Evolutionary conservation across 2,797 vertebrate species (phyloP), one percentile per base, ranked within the genome.

Genomic region (Hydrocynus forskahlii): DNA sequence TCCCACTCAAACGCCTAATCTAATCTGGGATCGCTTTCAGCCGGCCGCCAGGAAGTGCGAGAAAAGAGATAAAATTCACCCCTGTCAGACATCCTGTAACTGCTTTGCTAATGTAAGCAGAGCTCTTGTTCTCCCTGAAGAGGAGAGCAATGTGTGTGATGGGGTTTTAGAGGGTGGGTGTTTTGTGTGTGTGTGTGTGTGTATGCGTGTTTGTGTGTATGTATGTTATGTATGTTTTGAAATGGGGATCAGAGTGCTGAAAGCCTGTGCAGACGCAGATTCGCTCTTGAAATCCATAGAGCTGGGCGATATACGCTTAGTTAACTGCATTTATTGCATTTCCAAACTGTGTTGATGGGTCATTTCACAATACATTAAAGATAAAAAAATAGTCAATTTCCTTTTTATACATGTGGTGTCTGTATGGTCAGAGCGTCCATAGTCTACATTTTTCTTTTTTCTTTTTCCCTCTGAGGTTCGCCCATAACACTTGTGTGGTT

Each of bases 31-130:
- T 85, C 82, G 77, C 86, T 85, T 85, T 87, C 75, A 83, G 86
- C 79, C 78, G 75, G 79, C 75, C 76, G 54, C 76, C 81, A 83
- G 81, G 81, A 83, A 79, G 82, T 83, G 84, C 81, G 81, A 85
- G 82, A 84, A 84, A 85, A 82, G 70, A 85, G 82, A 87, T 87
- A 85, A 84, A 85, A 85, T 84, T 80, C 79, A 80, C 86, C 76
- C 84, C 82, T 85, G 84, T 85, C 86, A 87, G 86, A 87, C 86
- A 84, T 85, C 80, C 81, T 85, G 84, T 85, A 84, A 85, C 82
- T 84, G 86, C 83, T 87, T 85, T 85, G 86, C 84, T 89, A 79
- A 86, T 84, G 81, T 83, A 85, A 85, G 84, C 86, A 79, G 82
- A 87, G 79, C 69, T 78, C 54, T 62, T 76, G 70, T 81, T 84